Base-by-base conservation (phyloP, 2,797 vertebrate species). In the Gadopsis bispinosus region DNA sequence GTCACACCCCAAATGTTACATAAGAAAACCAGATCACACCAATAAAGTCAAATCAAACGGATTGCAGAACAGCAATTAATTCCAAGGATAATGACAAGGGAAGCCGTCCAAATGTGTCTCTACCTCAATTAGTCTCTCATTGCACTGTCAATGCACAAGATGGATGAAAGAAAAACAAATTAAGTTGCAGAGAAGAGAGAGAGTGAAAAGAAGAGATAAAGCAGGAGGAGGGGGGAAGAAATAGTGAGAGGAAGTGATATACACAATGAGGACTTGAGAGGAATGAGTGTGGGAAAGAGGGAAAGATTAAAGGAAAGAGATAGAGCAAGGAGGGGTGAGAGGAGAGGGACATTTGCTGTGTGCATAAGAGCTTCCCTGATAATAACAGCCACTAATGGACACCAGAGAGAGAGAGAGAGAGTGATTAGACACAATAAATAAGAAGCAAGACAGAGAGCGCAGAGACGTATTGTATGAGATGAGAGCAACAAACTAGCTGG, bases 51-150 rank as follows among this genome's bases (percentile, higher is more conserved):
- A 91, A 89, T 90, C 90, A 89, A 87, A 91, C 61, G 72, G 72
- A 91, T 81, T 86, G 83, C 83, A 65, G 87, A 87, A 48, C 86
- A 79, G 84, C 88, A 88, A 92, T 91, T 93, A 92, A 92, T 91
- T 90, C 77, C 74, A 80, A 71, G 87, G 86, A 88, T 93, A 89
- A 93, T 87, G 87, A 91, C 85, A 67, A 82, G 83, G 81, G 81
- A 90, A 89, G 85, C 60, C 48, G 62, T 90, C 86, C 91, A 91
- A 89, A 91, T 87, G 84, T 77, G 79, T 69, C 73, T 87, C 83
- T 81, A 65, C 88, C 87, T 92, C 88, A 89, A 92, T 92, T 90
- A 93, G 88, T 86, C 79, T 87, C 80, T 87, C 80, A 78, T 84
- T 80, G 86, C 83, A 73, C 69, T 70, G 81, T 84, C 71, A 75